Conservation (phyloP, 1,140 invertebrate species). For the Ips typographus region DNA sequence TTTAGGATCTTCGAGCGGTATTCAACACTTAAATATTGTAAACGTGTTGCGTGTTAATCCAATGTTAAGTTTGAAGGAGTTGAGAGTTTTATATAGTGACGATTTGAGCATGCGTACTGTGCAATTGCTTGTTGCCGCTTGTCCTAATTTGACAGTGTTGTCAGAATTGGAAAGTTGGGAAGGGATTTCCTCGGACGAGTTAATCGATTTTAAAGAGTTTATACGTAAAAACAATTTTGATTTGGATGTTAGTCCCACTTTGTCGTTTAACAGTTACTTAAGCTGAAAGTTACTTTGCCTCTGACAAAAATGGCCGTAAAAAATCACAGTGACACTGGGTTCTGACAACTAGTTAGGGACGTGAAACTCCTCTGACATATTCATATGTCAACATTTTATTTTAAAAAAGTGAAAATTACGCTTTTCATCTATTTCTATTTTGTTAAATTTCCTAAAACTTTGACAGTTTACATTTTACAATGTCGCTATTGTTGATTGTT, state of each 20-base stretch:
- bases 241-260: constrained; percentile 56
- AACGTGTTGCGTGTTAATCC: constrained; percentile 63
- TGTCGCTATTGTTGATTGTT: no score
- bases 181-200: constrained; percentile 60
- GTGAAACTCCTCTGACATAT: no score
- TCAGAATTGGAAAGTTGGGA: constrained; percentile 72
- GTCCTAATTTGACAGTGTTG: constrained; percentile 62
- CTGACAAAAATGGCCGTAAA: no score
- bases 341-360: no score
- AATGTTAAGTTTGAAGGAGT: constrained; percentile 65
- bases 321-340: no score
- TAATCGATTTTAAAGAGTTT: constrained; percentile 62
- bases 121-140: constrained; percentile 63
- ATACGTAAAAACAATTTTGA: constrained; percentile 65
- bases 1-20: constrained; percentile 66
- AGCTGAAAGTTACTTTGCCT: no score
- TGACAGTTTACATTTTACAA: no score
- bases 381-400: no score
- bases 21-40: constrained; percentile 62
- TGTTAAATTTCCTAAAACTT: no score
- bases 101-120: constrained; percentile 66
- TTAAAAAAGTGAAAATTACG: no score
- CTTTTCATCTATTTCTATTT: no score
- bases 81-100: constrained; percentile 68
- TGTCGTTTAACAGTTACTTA: no score